Conservation (phyloP, 1,140 invertebrate species). For the Drosophila bipectinata region DNA sequence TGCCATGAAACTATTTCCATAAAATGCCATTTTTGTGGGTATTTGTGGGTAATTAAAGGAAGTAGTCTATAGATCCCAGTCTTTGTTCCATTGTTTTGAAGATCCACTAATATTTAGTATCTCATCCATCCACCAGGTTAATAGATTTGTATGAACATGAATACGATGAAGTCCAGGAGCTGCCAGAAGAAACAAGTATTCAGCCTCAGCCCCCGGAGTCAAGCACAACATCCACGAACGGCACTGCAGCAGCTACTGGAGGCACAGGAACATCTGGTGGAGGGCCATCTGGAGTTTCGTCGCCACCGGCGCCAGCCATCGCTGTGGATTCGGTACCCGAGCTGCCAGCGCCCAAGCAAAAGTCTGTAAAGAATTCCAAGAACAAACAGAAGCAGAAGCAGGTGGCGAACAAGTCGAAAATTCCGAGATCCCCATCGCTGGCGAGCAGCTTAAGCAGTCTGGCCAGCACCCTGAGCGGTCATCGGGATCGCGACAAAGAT, state of each 20-base stretch:
- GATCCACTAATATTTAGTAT: neutral
- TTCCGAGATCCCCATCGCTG: constrained; percentile 77
- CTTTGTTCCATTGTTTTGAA: too few species aligned
- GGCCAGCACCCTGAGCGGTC: constrained; percentile 68
- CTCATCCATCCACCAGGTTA: constrained; percentile 57
- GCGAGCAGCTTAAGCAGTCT: constrained; percentile 72
- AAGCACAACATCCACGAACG: constrained; percentile 40
- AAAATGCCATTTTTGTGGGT: too few species aligned
- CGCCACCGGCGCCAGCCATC: constrained; percentile 17
- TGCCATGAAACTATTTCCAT: constrained; percentile 2
- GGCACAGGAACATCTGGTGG: constrained; percentile 13
- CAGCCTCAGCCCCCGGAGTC: constrained; percentile 47
- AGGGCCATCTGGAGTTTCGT: constrained; percentile 13
- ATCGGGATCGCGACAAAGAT: constrained; percentile 47
- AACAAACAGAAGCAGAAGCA: constrained; percentile 75
- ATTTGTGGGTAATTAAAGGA: neutral
- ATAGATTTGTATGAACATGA: constrained; percentile 83
- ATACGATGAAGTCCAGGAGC: constrained; percentile 81
- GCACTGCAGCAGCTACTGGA: constrained; percentile 16
- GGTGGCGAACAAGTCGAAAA: constrained; percentile 76
- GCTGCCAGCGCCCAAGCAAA: constrained; percentile 78
- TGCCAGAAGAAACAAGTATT: constrained; percentile 76
- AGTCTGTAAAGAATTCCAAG: constrained; percentile 76
- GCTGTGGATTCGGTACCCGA: constrained; percentile 65
- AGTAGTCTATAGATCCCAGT: neutral